Conservation (phyloP, 2,888 invertebrate species). For the Pyrrhia umbra region DNA sequence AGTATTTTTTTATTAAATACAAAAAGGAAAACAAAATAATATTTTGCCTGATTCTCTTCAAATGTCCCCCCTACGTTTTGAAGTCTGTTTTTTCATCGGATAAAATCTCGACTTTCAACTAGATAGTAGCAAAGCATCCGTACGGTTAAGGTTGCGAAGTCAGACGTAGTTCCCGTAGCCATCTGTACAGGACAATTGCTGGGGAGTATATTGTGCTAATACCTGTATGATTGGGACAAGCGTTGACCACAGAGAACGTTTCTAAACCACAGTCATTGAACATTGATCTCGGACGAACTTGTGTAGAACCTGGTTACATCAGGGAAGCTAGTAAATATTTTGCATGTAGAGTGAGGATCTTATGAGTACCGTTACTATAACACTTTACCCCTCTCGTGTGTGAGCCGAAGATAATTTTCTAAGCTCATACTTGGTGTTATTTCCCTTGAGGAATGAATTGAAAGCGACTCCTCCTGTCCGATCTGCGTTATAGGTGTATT, state of each 20-base stretch:
- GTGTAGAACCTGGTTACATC: neutral
- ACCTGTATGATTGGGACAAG: constrained; percentile 25
- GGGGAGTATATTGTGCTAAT: constrained; percentile 20
- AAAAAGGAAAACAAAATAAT: no score
- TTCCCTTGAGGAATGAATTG: constrained; percentile 70
- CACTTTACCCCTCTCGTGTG: constrained; percentile 35
- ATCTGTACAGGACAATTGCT: neutral
- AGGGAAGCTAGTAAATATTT: constrained; percentile 20
- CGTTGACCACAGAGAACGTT: constrained; percentile 31
- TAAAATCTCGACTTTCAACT: no score
- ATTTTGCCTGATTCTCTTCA: no score
- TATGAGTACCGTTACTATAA: constrained; percentile 55
- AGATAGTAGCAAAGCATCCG: no score
- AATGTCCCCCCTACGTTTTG: no score
- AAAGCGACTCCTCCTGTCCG: constrained; percentile 58
- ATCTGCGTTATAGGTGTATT: constrained; percentile 27
- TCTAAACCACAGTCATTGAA: constrained; percentile 25
- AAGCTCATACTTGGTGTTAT: constrained; percentile 66
- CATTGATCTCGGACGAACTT: neutral
- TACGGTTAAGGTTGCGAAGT: no score
- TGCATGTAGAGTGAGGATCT: constrained; percentile 23
- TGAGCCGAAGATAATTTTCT: constrained; percentile 65
- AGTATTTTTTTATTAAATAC: no score
- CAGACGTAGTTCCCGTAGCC: neutral
- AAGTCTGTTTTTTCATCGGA: no score